These are phyloP conservation scores for Pharmacophagus antenor DNA, from an alignment of 2,888 invertebrate species.

Conservation along the genomic window DNA sequence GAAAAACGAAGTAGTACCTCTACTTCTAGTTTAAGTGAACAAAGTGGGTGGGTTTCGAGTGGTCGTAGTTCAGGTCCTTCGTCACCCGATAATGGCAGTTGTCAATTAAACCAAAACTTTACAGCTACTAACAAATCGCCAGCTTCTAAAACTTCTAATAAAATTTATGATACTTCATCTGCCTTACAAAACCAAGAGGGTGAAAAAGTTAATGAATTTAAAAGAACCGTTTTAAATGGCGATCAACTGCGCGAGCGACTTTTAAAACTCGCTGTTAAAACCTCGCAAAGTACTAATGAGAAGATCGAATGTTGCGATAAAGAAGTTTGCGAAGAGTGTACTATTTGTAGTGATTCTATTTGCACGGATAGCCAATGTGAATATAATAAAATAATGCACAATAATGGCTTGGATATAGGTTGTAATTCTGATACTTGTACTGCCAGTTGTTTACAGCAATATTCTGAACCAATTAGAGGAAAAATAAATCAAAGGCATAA, in stretches of 20 bases:
- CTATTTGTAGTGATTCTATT: conserved; percentile 76
- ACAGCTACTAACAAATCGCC: conserved; percentile 56
- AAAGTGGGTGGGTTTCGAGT: conserved; percentile 94
- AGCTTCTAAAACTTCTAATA: conserved; percentile 47
- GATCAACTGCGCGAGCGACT: conserved; percentile 84
- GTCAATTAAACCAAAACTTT: conserved; percentile 76
- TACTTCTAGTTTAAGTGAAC: conserved; percentile 87
- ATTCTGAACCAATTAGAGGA: conserved; percentile 51
- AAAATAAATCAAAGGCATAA: conserved; percentile 72
- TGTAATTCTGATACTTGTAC: conserved; percentile 72
- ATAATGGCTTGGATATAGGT: conserved; percentile 66
- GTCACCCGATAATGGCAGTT: conserved; percentile 80
- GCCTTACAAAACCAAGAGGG: conserved; percentile 51
- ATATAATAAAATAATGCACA: conserved; percentile 73
- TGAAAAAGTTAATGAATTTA: conserved; percentile 69
- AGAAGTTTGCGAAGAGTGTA: conserved; percentile 75
- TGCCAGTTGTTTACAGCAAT: conserved; percentile 68
- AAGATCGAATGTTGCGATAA: conserved; percentile 79
- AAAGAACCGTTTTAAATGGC: conserved; percentile 80
- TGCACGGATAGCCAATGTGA: conserved; percentile 77
- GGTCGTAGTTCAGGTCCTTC: conserved; percentile 84
- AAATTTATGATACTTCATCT: conserved; percentile 50
- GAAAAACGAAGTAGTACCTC: conserved; percentile 75
- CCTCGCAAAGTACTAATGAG: conserved; percentile 67
- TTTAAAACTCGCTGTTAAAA: conserved; percentile 82